A percentile compares a stretch with the other conserved stretches of the same genome.
phyloP scores from a whole-genome alignment of 1,140 invertebrate genomes.

The Parapsyche elsis region DNA sequence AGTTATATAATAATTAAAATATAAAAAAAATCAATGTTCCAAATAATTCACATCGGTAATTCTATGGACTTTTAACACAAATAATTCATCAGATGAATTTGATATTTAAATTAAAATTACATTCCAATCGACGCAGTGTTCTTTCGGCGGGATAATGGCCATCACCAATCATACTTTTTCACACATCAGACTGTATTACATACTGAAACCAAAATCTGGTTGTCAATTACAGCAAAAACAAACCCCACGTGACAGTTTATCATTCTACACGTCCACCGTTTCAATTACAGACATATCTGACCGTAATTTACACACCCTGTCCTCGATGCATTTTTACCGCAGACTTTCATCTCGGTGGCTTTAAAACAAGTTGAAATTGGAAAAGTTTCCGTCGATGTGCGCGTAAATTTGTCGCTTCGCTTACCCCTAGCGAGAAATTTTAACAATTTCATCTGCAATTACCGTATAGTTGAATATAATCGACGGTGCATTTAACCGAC shows the following conservation, averaged over 20 bases:
- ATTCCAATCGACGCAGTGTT: conserved; percentile 27
- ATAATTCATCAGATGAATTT: too few relatives aligned
- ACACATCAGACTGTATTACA: conserved; percentile 49
- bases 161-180: conserved; percentile 47
- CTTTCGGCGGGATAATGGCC: conserved; percentile 38
- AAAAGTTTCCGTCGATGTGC: neutral
- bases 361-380: conserved; percentile 14
- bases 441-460: conserved; percentile 12
- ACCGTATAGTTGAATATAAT: conserved; percentile 10
- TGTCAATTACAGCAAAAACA: conserved; percentile 48
- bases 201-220: conserved; percentile 54
- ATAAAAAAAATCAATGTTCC: too few relatives aligned
- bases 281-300: conserved; percentile 45
- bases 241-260: conserved; percentile 32
- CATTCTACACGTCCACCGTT: conserved; percentile 40
- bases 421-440: neutral
- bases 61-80: too few relatives aligned
- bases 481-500: neutral
- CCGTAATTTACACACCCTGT: conserved; percentile 15
- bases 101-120: too few relatives aligned
- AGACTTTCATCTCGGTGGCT: neutral
- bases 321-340: conserved; percentile 21
- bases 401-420: conserved; percentile 16
- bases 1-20: too few relatives aligned
- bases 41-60: too few relatives aligned